Conservation (phyloP, 2,113 vertebrate species). For the Gorilla gorilla region DNA sequence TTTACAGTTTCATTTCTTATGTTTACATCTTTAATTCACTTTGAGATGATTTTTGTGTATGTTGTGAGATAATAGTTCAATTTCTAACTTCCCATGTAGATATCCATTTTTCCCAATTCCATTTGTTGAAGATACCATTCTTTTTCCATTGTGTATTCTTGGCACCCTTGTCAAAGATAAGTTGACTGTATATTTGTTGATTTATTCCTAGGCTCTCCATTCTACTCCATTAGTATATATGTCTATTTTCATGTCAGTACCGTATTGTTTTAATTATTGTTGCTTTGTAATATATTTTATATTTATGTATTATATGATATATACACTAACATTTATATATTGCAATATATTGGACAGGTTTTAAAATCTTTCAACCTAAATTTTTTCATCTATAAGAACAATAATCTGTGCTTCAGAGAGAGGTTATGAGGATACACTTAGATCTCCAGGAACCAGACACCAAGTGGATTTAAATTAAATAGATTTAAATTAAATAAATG, state of each 20-base stretch:
- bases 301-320: not conserved
- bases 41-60: not conserved
- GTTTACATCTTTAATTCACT: not conserved
- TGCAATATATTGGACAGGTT: not conserved
- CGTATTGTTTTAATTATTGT: not conserved
- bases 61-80: not conserved
- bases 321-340: not conserved
- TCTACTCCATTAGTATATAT: too few relatives aligned
- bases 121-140: not conserved
- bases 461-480: not conserved
- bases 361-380: not conserved
- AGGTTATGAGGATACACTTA: not conserved
- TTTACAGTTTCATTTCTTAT: not conserved
- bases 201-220: not conserved
- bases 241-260: not conserved
- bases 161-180: not conserved
- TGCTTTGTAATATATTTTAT: not conserved
- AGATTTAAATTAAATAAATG: not conserved
- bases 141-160: not conserved
- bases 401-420: not conserved
- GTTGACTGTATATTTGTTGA: not conserved
- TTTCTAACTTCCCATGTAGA: not conserved
- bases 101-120: not conserved
- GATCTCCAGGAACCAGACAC: not conserved
- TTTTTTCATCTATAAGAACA: slow-evolving; percentile 2